Base-by-base conservation (phyloP, 2,113 vertebrate genomes). In the Hippocampus zosterae region DNA sequence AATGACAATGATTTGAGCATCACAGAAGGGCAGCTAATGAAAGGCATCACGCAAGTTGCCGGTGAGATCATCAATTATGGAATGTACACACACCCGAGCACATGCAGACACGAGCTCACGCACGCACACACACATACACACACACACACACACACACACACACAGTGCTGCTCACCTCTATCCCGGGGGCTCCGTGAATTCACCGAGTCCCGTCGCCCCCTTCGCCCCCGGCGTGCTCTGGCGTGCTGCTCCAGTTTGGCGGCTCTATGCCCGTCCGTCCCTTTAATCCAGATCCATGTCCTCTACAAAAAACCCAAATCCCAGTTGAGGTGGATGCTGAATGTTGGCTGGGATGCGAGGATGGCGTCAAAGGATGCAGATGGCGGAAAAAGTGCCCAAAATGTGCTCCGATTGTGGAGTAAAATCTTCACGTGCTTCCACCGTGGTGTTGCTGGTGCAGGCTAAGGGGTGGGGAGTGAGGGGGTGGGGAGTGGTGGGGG, bases 161-260 rank as follows among this genome's bases (percentile, higher is more conserved):
- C 27, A 21, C 41, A 0, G 46, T 37, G 33, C 50, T 29, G 65
- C 89, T 90, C 86, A 91, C 90, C 90, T 88, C 90, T 90, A 81
- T 91, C 90, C 84, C 90, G 90, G 71, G 87, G 88, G 85, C 85
- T 90, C 75, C 89, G 88, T 4, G 87, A 90, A 90, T 90, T 91
- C 75, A 88, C 85, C 83, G 90, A 91, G 81, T 90, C 90, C 83
- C 90, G 77, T 79, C 90, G 84, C 74, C 88, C 90, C 87, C 87
- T 86, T 78, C 86, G 88, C 76, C 88, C 87, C 79, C 90, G 86
- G 78, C 90, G 87, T 81, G 88, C 76, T 81, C 88, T 70, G 13
- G 90, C 81, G 85, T 91, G 87, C 74, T 88, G 90, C 87, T 91
- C 90, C 90, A 91, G 90, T 88, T 90, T 90, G 37, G 83, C 90